Evolutionary conservation across 2,888 invertebrate species (phyloP), one percentile per base, ranked within the genome.

Genomic region (Masnerella sp.): DNA sequence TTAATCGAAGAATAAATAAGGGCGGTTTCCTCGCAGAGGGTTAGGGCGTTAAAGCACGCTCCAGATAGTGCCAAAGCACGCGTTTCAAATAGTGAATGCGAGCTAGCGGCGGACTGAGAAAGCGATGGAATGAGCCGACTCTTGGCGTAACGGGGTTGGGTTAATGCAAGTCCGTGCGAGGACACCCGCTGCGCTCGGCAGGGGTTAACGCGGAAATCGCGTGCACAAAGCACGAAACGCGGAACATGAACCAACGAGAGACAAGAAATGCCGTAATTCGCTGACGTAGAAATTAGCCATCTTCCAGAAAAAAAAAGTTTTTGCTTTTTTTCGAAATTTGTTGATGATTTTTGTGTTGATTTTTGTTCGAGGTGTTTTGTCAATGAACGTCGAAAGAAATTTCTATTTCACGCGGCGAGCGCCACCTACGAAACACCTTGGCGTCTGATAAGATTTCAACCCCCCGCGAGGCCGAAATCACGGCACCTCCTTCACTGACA

Each of bases 181-280:
- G 83, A 85, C 82, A 83, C 85, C 84, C 82, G 82, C 84, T 84
- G 85, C 74, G 83, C 83, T 73, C 82, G 79, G 81, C 82, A 82
- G 84, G 84, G 80, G 83, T 82, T 86, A 86, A 86, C 85, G 85
- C 82, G 82, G 83, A 81, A 84, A 86, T 86, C 84, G 86, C 86
- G 85, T 85, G 86, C 81, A 81, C 78, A 75, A 58, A 71, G 73
- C 75, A 47, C 72, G 49, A 59, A 70, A 62, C 61, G 58, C 56
- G 40, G 36, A 71, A 68, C 71, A 67, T 54, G 67, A 65, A 70
- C 67, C 45, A 40, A 61, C 25, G 28, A 62, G 47, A 73, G 69
- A 69, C 75, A 67, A 58, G 75, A 47, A 61, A 75, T 56, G 64
- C 25, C 45, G 52, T 61, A 65, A 71, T 65, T 71, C 52, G 30